Conservation (phyloP, 2,888 invertebrate species). For the Selenia dentaria region DNA sequence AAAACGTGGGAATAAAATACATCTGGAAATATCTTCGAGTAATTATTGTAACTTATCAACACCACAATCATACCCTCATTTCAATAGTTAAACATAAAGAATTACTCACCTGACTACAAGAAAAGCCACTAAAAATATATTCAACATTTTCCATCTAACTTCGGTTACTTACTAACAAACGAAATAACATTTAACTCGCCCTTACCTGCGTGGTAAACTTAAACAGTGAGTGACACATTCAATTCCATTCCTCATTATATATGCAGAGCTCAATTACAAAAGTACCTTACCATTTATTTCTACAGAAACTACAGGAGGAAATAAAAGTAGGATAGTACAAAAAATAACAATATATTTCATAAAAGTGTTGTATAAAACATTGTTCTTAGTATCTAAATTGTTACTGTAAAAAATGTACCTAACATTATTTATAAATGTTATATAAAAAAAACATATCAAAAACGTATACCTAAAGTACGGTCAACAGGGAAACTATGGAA, state of each 20-base stretch:
- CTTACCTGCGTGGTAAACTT: conserved; percentile 14
- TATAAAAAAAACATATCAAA: too few species aligned
- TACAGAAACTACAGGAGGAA: background rate
- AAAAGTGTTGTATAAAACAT: background rate
- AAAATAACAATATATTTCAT: background rate
- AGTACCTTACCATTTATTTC: background rate
- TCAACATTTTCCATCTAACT: conserved; percentile 12
- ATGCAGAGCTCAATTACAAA: conserved; percentile 47
- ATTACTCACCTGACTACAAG: conserved; percentile 4
- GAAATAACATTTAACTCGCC: background rate
- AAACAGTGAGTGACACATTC: conserved; percentile 33
- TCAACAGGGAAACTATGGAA: too few species aligned
- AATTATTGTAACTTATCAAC: too few species aligned
- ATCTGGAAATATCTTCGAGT: too few species aligned
- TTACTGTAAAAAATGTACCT: too few species aligned
- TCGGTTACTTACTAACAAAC: background rate
- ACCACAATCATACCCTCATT: too few species aligned
- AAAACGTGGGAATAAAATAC: too few species aligned
- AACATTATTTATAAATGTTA: too few species aligned
- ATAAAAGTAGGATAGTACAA: background rate
- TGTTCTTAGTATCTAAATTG: too few species aligned
- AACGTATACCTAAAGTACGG: too few species aligned
- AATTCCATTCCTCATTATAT: conserved; percentile 42
- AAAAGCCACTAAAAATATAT: background rate
- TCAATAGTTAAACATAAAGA: too few species aligned